Base-by-base conservation (phyloP, 2,797 vertebrate species). In the Gallinago stenura region DNA sequence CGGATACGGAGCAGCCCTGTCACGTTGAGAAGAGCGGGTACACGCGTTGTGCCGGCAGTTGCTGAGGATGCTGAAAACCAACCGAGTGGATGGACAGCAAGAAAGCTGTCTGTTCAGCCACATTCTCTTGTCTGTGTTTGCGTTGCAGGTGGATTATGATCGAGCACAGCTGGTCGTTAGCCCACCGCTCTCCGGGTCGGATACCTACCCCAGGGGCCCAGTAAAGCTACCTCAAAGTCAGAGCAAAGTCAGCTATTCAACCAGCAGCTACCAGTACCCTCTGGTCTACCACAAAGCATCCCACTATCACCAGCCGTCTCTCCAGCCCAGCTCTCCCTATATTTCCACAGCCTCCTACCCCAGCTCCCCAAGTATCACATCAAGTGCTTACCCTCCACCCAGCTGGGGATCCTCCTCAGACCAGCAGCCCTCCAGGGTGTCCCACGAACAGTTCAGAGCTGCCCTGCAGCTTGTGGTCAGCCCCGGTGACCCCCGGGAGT, bases 391-490 rank as follows among this genome's bases (percentile, higher is more conserved):
- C 92, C 99, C 99, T 2, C 99, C 99, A 12, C 99, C 99, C 41
- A 99, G 99, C 97, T 99, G 99, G 99, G 99, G 99, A 53, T 99
- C 99, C 31, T 98, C 98, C 93, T 99, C 99, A 0, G 99, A 99
- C 96, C 99, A 99, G 65, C 99, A 99, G 70, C 99, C 99, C 73
- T 99, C 99, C 91, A 97, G 99, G 95, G 99, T 99, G 66, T 99
- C 99, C 76, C 99, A 99, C 0, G 99, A 99, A 98, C 99, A 99
- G 96, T 99, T 99, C 97, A 98, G 99, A 95, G 99, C 99, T 20
- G 99, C 99, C 3, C 98, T 99, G 84, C 99, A 99, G 96, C 98
- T 99, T 26, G 99, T 99, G 86, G 99, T 99, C 83, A 99, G 99
- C 95, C 99, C 99, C 1, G 99, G 99, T 0, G 99, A 99, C 96